These are phyloP conservation scores for Parazoanthus swiftii DNA, from an alignment of 92 coral and sea anemone species.

Conservation along the genomic window DNA sequence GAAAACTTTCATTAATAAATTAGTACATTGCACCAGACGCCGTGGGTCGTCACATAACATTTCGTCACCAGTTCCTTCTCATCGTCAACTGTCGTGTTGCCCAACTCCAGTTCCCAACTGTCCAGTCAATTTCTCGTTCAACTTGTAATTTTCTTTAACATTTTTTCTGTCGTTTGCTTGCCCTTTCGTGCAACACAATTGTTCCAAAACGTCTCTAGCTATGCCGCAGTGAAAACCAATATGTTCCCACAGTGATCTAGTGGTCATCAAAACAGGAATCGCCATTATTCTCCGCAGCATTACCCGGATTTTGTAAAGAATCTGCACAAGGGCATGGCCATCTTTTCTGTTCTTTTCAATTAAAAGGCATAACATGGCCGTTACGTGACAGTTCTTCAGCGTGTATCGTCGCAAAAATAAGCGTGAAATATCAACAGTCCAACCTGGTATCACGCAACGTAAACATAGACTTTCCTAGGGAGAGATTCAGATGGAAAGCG, in stretches of 20 bases:
- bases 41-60: too few species aligned
- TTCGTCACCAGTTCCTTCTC: too few species aligned
- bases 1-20: too few species aligned
- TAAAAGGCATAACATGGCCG: background rate
- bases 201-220: background rate
- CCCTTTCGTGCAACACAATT: too few species aligned
- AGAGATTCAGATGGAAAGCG: background rate
- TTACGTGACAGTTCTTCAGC: background rate
- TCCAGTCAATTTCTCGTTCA: too few species aligned
- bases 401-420: background rate
- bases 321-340: background rate
- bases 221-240: background rate
- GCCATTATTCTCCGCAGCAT: background rate
- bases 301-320: background rate
- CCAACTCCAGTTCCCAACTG: too few species aligned
- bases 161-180: too few species aligned
- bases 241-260: background rate
- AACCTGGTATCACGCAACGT: slow-evolving; percentile 60
- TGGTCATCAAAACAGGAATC: background rate
- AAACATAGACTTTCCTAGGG: slow-evolving; percentile 74
- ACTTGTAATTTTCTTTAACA: too few species aligned
- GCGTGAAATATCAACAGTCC: background rate
- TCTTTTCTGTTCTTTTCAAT: background rate
- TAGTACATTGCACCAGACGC: too few species aligned
- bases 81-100: too few species aligned